Conservation (phyloP, 2,113 vertebrate species). For the Chinchilla lanigera region DNA sequence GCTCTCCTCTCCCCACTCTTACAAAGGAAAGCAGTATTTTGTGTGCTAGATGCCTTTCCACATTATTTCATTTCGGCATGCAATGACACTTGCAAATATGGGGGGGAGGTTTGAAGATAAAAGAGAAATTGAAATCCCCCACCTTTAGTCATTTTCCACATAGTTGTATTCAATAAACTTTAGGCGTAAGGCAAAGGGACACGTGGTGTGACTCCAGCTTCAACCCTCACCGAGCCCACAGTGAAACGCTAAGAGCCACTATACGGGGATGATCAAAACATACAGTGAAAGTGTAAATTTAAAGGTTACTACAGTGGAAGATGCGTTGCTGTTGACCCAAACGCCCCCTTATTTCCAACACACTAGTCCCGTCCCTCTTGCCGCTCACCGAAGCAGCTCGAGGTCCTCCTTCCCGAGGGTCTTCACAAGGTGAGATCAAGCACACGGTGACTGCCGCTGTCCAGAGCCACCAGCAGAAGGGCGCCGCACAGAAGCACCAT, state of each 20-base stretch:
- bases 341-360: neutral
- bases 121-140: neutral
- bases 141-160: neutral
- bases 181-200: neutral
- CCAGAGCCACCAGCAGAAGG: neutral
- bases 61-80: neutral
- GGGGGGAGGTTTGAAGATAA: neutral
- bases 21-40: neutral
- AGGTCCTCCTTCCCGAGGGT: neutral
- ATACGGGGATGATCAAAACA: neutral
- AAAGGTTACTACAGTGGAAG: neutral
- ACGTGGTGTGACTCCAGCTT: neutral
- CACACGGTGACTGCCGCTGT: too few relatives aligned
- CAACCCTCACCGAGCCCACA: neutral
- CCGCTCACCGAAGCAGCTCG: neutral
- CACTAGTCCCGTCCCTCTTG: too few relatives aligned
- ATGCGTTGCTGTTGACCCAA: neutral
- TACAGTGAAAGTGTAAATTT: neutral
- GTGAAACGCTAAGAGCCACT: neutral
- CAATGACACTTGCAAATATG: neutral
- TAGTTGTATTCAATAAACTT: neutral
- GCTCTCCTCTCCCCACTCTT: neutral
- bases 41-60: neutral
- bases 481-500: accelerated
- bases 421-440: neutral